A percentile compares a stretch with the other conserved stretches of the same genome.
These are phyloP conservation scores for Megaptera novaeangliae DNA, from an alignment of 2,113 vertebrate genomes.

Conservation along the genomic window DNA sequence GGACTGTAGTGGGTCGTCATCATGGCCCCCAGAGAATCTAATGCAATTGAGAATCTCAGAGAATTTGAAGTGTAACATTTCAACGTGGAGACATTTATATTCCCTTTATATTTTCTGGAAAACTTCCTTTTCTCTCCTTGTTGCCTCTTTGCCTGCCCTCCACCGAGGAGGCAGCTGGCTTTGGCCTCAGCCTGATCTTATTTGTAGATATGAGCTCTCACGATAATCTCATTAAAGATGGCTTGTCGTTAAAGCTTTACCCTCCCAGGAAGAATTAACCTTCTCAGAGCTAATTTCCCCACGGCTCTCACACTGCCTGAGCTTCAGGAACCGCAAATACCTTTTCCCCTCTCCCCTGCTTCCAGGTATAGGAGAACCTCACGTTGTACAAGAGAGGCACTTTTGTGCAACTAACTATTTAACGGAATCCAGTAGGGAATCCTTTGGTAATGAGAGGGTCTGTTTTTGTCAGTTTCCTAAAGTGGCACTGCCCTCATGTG, in stretches of 20 bases:
- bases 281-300: constrained; percentile 35
- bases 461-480: constrained; percentile 50
- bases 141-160: not conserved
- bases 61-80: constrained; percentile 28
- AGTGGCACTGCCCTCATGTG: constrained; percentile 7
- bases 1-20: not conserved
- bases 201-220: constrained; percentile 43
- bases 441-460: constrained; percentile 19
- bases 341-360: not conserved
- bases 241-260: constrained; percentile 55
- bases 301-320: not conserved
- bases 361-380: not conserved
- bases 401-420: not conserved
- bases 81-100: not conserved
- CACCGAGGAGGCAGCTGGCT: constrained; percentile 3
- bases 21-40: not conserved
- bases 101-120: constrained; percentile 8
- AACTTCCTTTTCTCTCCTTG: not conserved
- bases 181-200: constrained; percentile 33
- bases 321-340: constrained; percentile 16
- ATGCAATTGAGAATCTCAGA: not conserved
- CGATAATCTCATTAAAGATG: constrained; percentile 57
- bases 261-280: constrained; percentile 54
- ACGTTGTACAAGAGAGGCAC: not conserved
- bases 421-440: not conserved